Base-by-base conservation (phyloP, 1,140 invertebrate species). In the Caenorhabditis briggsae region DNA sequence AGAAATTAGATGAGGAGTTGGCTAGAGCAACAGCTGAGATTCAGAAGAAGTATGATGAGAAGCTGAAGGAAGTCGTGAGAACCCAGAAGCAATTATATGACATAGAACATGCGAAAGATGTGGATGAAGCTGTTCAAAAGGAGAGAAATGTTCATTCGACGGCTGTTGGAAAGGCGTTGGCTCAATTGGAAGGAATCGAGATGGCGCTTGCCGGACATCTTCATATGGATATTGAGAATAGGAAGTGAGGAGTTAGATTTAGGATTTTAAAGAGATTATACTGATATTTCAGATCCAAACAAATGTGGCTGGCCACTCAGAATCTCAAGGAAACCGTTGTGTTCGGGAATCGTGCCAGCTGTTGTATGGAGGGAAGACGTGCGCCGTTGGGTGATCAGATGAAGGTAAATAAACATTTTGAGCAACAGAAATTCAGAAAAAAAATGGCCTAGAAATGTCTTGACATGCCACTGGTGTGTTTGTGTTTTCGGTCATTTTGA, bases 41-140 rank as follows among this genome's bases (percentile, higher is more conserved):
- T 25, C 86, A 90, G 64, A 70, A 88, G 64, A 85, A 82, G n/a
- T 48, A 58, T 23, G 84, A 61, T 61, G 53, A 65, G 12, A 46
- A 82, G 33, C n/a, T 84, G 56, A 84, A 84, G 20, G 58, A 84
- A 48, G 83, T 95, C 0, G 92, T 97, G 2, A 93, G 94, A 48
- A 93, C 94, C 12, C 86, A 85, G 65, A 85, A 85, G 55, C 84
- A 85, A 59, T 33, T 85, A 18, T 85, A 85, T 43, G 84, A 85
- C 16, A 85, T 85, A 65, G 84, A 85, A 56, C 84, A 85, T 43
- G 84, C 84, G 25, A 85, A 85, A 25, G 84, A 85, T 78, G 65
- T 85, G 9, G 84, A 85, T 25, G 50, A 85, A 12, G 84, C 84
- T 56, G 65, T 85, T 25, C 64, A 48, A 5, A 48, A 64, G 16